phyloP scores from a whole-genome alignment of 1,140 invertebrate species.

The Vanessa atalanta region DNA sequence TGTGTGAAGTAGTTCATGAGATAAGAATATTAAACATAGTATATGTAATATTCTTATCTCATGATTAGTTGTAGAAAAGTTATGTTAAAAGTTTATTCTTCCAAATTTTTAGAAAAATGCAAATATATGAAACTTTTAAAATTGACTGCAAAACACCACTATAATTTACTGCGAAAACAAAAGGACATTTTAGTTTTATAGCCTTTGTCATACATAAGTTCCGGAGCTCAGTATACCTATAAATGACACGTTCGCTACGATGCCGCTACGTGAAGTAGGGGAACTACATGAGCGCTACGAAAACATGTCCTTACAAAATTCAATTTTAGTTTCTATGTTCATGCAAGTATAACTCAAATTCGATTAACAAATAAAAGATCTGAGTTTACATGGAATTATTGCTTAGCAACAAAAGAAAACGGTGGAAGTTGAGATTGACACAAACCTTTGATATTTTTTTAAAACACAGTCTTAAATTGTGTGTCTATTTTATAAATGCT shows the following conservation, averaged over 20 bases:
- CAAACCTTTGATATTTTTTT: neutral
- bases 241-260: slow-evolving; percentile 29
- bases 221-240: slow-evolving; percentile 11
- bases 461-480: too few relatives aligned
- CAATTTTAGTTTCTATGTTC: slow-evolving; percentile 21
- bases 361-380: neutral
- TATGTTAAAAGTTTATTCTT: too few relatives aligned
- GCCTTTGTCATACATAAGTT: slow-evolving; percentile 5
- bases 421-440: neutral
- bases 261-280: slow-evolving; percentile 16
- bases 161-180: neutral
- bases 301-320: slow-evolving; percentile 9
- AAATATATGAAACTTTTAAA: too few relatives aligned
- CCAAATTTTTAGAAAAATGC: too few relatives aligned
- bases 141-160: too few relatives aligned
- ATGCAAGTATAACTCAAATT: slow-evolving; percentile 8
- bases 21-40: too few relatives aligned
- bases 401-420: slow-evolving; percentile 35
- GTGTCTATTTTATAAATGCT: too few relatives aligned
- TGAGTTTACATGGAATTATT: slow-evolving; percentile 31
- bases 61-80: too few relatives aligned
- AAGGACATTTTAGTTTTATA: neutral
- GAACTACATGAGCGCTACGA: slow-evolving; percentile 6
- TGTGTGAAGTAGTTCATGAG: too few relatives aligned
- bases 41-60: too few relatives aligned